phyloP scores from a whole-genome alignment of 2,888 invertebrate genomes.

The Ptilodon capucinus region DNA sequence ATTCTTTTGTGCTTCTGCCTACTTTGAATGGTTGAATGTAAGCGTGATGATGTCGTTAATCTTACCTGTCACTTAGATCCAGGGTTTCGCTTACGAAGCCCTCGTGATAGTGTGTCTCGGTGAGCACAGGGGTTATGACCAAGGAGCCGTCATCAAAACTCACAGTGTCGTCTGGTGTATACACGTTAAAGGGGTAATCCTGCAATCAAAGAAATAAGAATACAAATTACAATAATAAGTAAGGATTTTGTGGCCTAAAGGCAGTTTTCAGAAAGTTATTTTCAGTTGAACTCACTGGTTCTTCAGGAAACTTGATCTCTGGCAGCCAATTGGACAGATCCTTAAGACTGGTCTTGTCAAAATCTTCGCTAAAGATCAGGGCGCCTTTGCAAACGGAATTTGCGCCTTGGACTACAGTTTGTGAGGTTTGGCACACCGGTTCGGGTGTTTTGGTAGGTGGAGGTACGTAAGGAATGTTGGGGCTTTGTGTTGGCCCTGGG shows the following conservation, averaged over 20 bases:
- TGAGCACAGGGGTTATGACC: slow-evolving; percentile 81
- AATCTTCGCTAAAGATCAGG: slow-evolving; percentile 84
- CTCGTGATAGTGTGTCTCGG: slow-evolving; percentile 73
- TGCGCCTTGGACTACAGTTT: slow-evolving; percentile 49
- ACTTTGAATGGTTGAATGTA: no score
- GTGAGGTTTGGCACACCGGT: slow-evolving; percentile 43
- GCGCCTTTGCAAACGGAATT: slow-evolving; percentile 72
- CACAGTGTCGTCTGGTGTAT: slow-evolving; percentile 83
- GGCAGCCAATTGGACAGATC: slow-evolving; percentile 72
- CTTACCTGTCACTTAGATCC: slow-evolving; percentile 58
- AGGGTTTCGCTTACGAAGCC: slow-evolving; percentile 70
- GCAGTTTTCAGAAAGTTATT: background rate
- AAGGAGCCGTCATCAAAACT: slow-evolving; percentile 77
- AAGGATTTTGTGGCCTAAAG: background rate
- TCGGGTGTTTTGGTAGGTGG: slow-evolving; percentile 14
- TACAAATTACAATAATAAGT: no score
- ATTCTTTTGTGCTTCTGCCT: no score
- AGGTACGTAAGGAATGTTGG: slow-evolving; percentile 1
- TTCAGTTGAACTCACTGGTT: slow-evolving; percentile 84
- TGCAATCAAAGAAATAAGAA: slow-evolving; percentile 1
- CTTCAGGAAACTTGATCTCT: slow-evolving; percentile 80
- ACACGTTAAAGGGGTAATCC: slow-evolving; percentile 85
- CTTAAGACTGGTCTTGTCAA: slow-evolving; percentile 55
- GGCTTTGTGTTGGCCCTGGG: slow-evolving; percentile 1
- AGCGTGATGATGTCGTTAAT: no score